phyloP scores from a whole-genome alignment of 1,140 invertebrate genomes.

The Solenopsis invicta region DNA sequence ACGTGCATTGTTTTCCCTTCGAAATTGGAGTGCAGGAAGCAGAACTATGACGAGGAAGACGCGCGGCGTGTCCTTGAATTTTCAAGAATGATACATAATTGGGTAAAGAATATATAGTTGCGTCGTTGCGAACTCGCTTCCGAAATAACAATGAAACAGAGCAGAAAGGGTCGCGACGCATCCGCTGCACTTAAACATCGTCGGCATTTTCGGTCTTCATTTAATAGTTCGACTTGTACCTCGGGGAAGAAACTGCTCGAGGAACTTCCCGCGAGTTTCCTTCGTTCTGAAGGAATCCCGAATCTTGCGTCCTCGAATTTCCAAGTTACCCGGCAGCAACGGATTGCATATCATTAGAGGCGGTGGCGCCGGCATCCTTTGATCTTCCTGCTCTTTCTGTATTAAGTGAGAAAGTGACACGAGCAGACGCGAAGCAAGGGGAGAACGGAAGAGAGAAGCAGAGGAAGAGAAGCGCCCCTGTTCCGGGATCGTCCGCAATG shows the following conservation, averaged over 20 bases:
- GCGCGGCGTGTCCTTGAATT: background rate
- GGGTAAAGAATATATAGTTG: background rate
- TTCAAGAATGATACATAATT: background rate
- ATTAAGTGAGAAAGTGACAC: constrained; percentile 28
- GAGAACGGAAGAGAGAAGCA: constrained; percentile 53
- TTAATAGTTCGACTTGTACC: constrained; percentile 1
- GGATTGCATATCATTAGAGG: constrained; percentile 75
- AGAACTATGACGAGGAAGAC: background rate
- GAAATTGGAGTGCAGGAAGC: background rate
- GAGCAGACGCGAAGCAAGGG: constrained; percentile 9
- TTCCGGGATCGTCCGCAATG: constrained; percentile 33
- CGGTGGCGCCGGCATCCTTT: constrained; percentile 67
- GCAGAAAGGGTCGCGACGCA: background rate
- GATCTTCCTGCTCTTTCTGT: constrained; percentile 65
- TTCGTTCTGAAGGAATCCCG: constrained; percentile 39
- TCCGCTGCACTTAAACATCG: background rate
- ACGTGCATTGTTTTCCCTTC: background rate
- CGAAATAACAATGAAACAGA: background rate
- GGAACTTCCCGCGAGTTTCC: constrained; percentile 9
- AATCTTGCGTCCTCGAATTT: constrained; percentile 53
- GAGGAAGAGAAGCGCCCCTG: constrained; percentile 34
- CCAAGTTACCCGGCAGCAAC: constrained; percentile 46
- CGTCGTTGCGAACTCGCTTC: background rate
- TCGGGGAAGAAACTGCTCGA: background rate
- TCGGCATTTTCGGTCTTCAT: background rate